A percentile compares a stretch with the other conserved stretches of the same genome.
Conservation (phyloP, 2,113 vertebrate species). For the Elaphurus davidianus region DNA sequence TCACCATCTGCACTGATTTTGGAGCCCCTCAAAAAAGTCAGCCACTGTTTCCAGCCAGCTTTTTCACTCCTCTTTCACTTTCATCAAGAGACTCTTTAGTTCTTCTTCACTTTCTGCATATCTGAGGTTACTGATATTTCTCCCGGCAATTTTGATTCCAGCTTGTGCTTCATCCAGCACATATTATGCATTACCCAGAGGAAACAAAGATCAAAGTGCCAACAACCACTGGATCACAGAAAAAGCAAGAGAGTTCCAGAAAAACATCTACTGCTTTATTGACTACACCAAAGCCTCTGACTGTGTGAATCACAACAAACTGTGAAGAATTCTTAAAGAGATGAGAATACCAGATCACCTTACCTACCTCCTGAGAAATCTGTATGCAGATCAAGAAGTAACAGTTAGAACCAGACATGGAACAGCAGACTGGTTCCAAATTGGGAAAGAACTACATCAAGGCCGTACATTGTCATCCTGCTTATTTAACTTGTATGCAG, state of each 20-base stretch:
- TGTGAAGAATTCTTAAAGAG: neutral
- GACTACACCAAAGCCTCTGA: neutral
- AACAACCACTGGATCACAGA: neutral
- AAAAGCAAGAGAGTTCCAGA: neutral
- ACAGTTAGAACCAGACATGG: neutral
- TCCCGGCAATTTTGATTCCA: neutral
- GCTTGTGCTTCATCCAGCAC: neutral
- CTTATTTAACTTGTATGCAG: neutral
- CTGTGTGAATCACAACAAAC: neutral
- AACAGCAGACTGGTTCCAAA: neutral
- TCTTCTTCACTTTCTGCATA: neutral
- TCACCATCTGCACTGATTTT: neutral
- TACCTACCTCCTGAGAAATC: neutral
- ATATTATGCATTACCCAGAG: neutral
- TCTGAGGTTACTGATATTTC: neutral
- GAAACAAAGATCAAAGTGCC: neutral
- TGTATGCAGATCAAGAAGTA: neutral
- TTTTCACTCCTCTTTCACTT: neutral
- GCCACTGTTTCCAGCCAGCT: neutral
- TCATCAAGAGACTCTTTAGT: neutral
- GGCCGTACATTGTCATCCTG: neutral
- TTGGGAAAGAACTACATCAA: neutral
- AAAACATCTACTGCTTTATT: neutral
- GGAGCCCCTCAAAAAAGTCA: neutral
- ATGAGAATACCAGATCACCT: neutral